A percentile compares a stretch with the other conserved stretches of the same genome.
Evolutionary conservation across 1,140 invertebrate genomes (phyloP).

Genomic region (Sminthurides bifidus): DNA sequence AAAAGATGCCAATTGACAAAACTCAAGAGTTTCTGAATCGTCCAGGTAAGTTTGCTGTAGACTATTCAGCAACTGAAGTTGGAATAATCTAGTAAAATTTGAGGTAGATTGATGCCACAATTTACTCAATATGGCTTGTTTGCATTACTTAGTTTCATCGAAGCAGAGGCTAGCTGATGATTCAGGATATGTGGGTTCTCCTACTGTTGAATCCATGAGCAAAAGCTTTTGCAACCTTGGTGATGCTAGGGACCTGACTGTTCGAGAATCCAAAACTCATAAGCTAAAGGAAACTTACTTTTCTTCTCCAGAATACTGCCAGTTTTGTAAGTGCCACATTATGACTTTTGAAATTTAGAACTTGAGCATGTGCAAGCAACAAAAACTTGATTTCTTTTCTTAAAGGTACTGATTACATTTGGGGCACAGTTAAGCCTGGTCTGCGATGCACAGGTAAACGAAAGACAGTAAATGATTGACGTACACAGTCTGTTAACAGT

Average conservation of each 20-base stretch:
- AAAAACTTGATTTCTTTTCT: not conserved
- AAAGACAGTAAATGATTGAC: not conserved
- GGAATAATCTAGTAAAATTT: too few species aligned
- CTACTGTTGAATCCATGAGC: not conserved
- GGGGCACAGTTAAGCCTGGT: constrained; percentile 8
- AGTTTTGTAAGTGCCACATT: constrained; percentile 17
- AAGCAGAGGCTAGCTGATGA: too few species aligned
- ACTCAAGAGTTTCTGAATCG: too few species aligned
- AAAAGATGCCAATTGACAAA: too few species aligned
- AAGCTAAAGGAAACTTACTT: constrained; percentile 5
- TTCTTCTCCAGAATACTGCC: constrained; percentile 10
- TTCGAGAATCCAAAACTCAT: constrained; percentile 5
- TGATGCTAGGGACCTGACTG: not conserved
- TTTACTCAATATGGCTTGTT: too few species aligned
- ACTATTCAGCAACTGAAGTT: too few species aligned
- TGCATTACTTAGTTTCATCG: too few species aligned
- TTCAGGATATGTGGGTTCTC: constrained; percentile 17
- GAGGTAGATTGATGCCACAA: too few species aligned
- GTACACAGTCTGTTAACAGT: not conserved
- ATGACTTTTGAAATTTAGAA: not conserved
- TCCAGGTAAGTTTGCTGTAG: too few species aligned
- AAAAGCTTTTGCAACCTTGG: not conserved
- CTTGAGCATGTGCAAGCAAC: not conserved
- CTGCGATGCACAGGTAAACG: not conserved
- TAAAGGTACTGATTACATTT: constrained; percentile 14